Conservation (phyloP, 2,797 vertebrate species). For the Tapirus indicus region DNA sequence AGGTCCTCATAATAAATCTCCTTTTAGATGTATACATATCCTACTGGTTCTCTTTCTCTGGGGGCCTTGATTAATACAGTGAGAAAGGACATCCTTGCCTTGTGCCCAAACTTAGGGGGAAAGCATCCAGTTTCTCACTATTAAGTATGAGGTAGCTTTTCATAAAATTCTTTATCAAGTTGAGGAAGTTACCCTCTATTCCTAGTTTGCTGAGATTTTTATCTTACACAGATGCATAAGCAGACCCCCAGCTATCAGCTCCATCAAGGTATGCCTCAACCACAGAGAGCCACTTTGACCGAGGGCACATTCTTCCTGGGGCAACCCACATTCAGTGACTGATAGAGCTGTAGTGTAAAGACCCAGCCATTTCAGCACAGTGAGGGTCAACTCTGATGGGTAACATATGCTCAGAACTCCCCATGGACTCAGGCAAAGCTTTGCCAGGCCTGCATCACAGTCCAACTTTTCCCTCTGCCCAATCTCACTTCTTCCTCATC, state of each 20-base stretch:
- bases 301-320: background rate
- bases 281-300: background rate
- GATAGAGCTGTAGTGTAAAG: background rate
- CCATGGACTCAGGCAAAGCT: background rate
- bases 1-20: background rate
- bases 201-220: constrained; percentile 1
- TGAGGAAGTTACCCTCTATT: background rate
- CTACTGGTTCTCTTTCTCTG: background rate
- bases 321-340: background rate
- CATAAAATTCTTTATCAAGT: background rate
- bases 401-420: background rate
- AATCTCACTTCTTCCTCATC: background rate
- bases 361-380: background rate
- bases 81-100: background rate
- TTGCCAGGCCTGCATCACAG: background rate
- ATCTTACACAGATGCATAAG: background rate
- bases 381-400: background rate
- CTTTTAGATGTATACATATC: background rate
- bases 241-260: background rate
- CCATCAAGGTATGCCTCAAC: background rate
- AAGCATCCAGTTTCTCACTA: background rate
- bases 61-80: background rate
- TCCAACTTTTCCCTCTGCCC: background rate
- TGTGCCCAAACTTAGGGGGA: background rate
- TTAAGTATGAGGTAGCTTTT: background rate